Conservation (phyloP, 2,888 invertebrate species). For the Agonum fuliginosum region DNA sequence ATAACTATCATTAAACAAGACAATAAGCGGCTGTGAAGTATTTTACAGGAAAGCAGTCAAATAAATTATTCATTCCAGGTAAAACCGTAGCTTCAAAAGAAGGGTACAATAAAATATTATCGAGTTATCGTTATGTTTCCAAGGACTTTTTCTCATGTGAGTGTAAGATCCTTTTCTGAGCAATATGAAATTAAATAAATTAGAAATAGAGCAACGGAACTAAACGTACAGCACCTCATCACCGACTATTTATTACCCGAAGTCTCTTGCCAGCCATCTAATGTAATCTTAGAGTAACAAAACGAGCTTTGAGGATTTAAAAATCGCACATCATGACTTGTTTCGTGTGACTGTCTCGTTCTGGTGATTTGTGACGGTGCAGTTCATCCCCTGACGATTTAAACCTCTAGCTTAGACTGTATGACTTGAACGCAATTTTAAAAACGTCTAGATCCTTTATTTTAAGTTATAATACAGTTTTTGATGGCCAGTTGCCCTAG, state of each 20-base stretch:
- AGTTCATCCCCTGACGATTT: not conserved
- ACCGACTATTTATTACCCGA: slow-evolving; percentile 49
- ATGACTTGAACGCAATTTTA: no score
- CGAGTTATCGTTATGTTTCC: no score
- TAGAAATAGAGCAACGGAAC: slow-evolving; percentile 22
- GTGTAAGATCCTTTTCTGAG: not conserved
- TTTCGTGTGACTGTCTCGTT: slow-evolving; percentile 16
- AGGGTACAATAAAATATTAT: no score
- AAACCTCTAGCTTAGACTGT: no score
- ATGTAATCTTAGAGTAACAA: slow-evolving; percentile 53
- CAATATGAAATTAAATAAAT: slow-evolving; percentile 35
- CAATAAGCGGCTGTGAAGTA: no score
- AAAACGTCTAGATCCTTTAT: no score
- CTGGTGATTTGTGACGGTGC: not conserved
- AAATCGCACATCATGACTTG: slow-evolving; percentile 47
- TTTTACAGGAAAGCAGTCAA: no score
- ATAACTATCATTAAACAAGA: no score
- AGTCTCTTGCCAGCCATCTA: slow-evolving; percentile 53
- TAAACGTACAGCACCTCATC: slow-evolving; percentile 26
- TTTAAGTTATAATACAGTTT: no score
- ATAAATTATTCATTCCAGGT: no score
- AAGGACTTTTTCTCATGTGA: not conserved
- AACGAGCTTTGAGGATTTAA: slow-evolving; percentile 49
- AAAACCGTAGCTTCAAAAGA: no score
- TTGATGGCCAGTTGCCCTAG: no score